Evolutionary conservation across 2,888 invertebrate genomes (phyloP).

Genomic region (Caenorhabditis becei): DNA sequence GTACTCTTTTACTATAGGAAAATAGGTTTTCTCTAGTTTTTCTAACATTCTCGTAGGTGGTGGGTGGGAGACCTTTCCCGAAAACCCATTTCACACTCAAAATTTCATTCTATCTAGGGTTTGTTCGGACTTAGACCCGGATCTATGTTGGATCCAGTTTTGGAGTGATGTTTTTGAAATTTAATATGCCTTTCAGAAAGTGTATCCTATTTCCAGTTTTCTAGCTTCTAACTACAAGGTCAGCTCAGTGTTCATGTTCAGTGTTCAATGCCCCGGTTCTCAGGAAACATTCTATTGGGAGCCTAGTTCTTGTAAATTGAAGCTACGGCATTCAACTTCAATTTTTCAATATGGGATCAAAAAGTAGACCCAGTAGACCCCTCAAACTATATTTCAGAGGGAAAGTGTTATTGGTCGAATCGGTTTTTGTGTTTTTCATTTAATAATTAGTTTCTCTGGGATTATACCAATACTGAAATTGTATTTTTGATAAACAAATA

Average conservation of each 20-base stretch:
- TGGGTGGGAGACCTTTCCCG: not conserved
- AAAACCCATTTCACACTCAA: not conserved
- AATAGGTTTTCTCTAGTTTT: not conserved
- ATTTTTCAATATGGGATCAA: no score
- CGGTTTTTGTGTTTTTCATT: no score
- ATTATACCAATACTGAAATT: no score
- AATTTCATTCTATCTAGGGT: not conserved
- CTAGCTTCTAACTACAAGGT: not conserved
- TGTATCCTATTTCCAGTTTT: not conserved
- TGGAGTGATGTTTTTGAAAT: not conserved
- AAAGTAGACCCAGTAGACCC: no score
- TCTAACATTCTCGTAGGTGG: not conserved
- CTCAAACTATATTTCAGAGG: no score
- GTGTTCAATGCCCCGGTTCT: not conserved
- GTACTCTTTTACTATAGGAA: slow-evolving; percentile 14
- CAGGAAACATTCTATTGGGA: no score
- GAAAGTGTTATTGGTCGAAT: no score
- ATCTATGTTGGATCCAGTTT: not conserved
- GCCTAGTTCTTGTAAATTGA: no score
- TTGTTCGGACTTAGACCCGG: not conserved
- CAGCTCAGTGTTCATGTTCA: not conserved
- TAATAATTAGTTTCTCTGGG: not conserved
- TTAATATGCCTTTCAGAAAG: not conserved
- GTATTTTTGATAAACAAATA: no score
- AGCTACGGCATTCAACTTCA: no score